Evolutionary conservation across 2,113 vertebrate genomes (phyloP).

Genomic region (Lepisosteus oculatus): DNA sequence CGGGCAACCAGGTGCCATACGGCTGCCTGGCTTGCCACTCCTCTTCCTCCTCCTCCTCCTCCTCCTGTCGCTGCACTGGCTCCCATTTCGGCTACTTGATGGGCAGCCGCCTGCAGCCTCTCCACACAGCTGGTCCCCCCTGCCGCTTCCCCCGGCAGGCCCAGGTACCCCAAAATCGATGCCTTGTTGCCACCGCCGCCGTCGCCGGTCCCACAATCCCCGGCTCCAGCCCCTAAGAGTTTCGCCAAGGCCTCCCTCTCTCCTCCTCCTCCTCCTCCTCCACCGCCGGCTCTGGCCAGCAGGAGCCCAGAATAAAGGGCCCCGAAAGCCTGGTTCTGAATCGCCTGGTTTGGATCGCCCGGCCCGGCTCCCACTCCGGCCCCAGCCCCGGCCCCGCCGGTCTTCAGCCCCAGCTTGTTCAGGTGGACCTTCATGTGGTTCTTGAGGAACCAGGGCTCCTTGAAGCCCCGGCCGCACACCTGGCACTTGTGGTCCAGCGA

Average conservation of each 20-base stretch:
- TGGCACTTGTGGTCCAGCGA: conserved; percentile 90
- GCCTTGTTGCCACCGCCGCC: conserved; percentile 60
- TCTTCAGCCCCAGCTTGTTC: conserved; percentile 80
- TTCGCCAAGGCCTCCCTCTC: conserved; percentile 31
- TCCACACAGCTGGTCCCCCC: conserved; percentile 81
- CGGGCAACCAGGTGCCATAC: conserved; percentile 73
- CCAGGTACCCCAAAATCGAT: conserved; percentile 75
- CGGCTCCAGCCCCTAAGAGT: background rate
- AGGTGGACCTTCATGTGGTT: conserved; percentile 96
- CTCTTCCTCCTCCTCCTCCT: conserved; percentile 39
- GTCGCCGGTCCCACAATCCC: conserved; percentile 29
- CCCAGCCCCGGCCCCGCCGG: conserved; percentile 44
- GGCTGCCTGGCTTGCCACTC: conserved; percentile 57
- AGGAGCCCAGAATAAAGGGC: conserved; percentile 81
- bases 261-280: conserved; percentile 25
- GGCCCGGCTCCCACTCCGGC: conserved; percentile 27
- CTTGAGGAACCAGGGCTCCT: conserved; percentile 93
- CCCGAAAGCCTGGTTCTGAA: conserved; percentile 67
- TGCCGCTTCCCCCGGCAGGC: conserved; percentile 62
- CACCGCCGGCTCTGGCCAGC: conserved; percentile 56
- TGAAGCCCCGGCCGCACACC: conserved; percentile 88
- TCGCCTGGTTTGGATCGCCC: conserved; percentile 39
- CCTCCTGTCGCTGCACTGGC: conserved; percentile 40
- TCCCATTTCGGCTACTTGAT: conserved; percentile 68
- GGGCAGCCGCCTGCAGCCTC: conserved; percentile 75